Base-by-base conservation (phyloP, 1,140 invertebrate species). In the Steinernema khuongi region DNA sequence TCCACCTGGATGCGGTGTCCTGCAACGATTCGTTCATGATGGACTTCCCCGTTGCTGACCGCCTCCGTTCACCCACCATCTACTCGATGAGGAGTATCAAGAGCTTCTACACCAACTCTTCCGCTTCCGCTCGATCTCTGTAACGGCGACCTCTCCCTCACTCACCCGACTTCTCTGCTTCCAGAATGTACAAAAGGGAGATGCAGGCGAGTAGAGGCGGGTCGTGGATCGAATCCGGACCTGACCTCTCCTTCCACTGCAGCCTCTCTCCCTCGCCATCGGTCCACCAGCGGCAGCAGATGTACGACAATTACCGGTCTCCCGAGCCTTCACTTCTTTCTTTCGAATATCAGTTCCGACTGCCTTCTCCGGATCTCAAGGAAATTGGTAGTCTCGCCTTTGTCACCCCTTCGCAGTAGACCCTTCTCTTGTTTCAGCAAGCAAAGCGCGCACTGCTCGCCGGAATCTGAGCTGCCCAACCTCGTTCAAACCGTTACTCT, bases 241-340 rank as follows among this genome's bases (percentile, higher is more conserved):
- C 80, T 26, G 68, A 70, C 17, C 50, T 81, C 17, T 81, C 80
- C 11, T 68, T 76, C 41, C 79, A 79, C 43, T 84, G 82, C 67
- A 80, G 78, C 29, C 70, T 84, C 0, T 79, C 78, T 11, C 84
- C 82, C 1, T 75, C 80, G 41, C 82, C 82, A 43, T 83, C 82
- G 1, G 79, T 83, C 17, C 70, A 80, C 36, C 73, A 80, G 50
- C 76, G 82, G 41, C 74, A 83, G 73, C 67, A 41, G 31, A 71
- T 80, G 66, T 77, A 68, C 70, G 75, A 79, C 29, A 75, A 83
- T 26, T 81, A 70, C 68, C 71, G 67, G 22, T 84, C 82, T 18
- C 83, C 81, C 18, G 67, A 78, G 18, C 76, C 80, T n/a, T 82
- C 83, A 14, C 31, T 85, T 14, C 71, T 70, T 66, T 83, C 81